Evolutionary conservation across 2,888 invertebrate species (phyloP).

Genomic region (Ptycholaimellus sp.): DNA sequence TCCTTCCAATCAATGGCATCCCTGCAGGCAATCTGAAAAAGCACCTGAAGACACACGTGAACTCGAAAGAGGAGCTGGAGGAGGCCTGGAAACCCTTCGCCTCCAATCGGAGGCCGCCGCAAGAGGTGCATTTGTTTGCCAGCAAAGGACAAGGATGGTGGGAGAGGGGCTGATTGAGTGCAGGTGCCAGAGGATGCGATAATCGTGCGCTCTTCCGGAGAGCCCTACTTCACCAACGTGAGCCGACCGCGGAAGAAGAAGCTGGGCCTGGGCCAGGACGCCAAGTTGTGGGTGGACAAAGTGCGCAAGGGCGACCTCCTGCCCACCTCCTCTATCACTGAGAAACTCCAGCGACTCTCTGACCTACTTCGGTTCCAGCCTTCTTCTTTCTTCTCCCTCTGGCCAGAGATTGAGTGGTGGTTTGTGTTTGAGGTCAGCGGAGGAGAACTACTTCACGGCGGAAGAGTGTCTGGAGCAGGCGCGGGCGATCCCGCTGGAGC

Average conservation of each 20-base stretch:
- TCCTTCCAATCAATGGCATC: neutral
- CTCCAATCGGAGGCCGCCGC: too few species aligned
- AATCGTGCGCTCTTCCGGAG: constrained; percentile 17
- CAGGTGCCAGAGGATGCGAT: constrained; percentile 22
- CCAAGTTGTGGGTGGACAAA: constrained; percentile 15
- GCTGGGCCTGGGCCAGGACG: constrained; percentile 16
- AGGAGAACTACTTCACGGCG: constrained; percentile 8
- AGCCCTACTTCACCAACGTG: constrained; percentile 15
- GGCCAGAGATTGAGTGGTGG: neutral
- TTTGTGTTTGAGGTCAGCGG: constrained; percentile 1
- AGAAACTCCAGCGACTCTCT: constrained; percentile 11
- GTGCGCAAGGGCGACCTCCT: constrained; percentile 18
- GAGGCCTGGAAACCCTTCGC: constrained; percentile 24
- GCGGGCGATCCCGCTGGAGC: constrained; percentile 16
- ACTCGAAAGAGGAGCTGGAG: constrained; percentile 23
- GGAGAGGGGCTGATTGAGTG: too few species aligned
- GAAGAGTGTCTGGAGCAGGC: constrained; percentile 15
- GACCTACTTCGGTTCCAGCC: neutral
- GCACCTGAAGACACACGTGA: constrained; percentile 23
- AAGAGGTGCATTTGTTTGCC: too few species aligned
- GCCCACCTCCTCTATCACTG: constrained; percentile 13
- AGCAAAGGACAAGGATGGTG: too few species aligned
- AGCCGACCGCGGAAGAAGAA: constrained; percentile 12
- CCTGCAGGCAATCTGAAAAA: constrained; percentile 22
- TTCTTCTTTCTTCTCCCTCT: neutral